Conservation (phyloP, 2,888 invertebrate genomes). For the Ophion ellenae region DNA sequence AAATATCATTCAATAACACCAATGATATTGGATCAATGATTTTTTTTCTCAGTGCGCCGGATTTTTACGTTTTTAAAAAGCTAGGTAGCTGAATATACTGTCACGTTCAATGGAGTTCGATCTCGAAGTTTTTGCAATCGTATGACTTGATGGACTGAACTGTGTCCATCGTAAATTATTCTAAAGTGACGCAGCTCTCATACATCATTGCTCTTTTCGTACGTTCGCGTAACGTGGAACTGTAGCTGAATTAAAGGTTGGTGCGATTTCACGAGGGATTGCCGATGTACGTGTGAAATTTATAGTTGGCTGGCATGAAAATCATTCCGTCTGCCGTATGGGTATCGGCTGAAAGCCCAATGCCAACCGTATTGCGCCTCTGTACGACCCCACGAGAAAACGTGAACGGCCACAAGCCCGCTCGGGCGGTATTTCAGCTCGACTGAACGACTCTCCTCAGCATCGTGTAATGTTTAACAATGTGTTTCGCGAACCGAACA, state of each 20-base stretch:
- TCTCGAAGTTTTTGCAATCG: neutral
- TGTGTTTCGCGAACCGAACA: slow-evolving; percentile 69
- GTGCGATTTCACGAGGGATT: slow-evolving; percentile 4
- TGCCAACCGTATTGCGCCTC: slow-evolving; percentile 69
- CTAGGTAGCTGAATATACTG: neutral
- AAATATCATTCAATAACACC: too few relatives aligned
- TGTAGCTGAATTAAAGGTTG: neutral
- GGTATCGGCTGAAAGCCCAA: slow-evolving; percentile 69
- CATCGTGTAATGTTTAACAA: slow-evolving; percentile 77
- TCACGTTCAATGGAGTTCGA: neutral
- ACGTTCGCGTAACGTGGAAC: neutral
- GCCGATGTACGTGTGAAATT: slow-evolving; percentile 46
- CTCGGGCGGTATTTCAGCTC: slow-evolving; percentile 61
- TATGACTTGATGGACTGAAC: neutral
- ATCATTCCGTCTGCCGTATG: slow-evolving; percentile 71
- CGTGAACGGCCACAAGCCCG: slow-evolving; percentile 52
- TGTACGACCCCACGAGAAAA: slow-evolving; percentile 42
- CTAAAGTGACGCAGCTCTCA: neutral
- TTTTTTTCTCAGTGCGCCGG: too few relatives aligned
- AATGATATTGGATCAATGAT: too few relatives aligned
- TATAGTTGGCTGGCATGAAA: slow-evolving; percentile 52
- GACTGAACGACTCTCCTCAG: slow-evolving; percentile 65
- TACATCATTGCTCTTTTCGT: neutral
- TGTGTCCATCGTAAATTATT: neutral
- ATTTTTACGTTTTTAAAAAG: too few relatives aligned